Percentiles rank a stretch among this genome's conserved stretches.
Evolutionary conservation across 2,797 vertebrate genomes (phyloP).

Genomic region (Sebastiscus albofasciatus): DNA sequence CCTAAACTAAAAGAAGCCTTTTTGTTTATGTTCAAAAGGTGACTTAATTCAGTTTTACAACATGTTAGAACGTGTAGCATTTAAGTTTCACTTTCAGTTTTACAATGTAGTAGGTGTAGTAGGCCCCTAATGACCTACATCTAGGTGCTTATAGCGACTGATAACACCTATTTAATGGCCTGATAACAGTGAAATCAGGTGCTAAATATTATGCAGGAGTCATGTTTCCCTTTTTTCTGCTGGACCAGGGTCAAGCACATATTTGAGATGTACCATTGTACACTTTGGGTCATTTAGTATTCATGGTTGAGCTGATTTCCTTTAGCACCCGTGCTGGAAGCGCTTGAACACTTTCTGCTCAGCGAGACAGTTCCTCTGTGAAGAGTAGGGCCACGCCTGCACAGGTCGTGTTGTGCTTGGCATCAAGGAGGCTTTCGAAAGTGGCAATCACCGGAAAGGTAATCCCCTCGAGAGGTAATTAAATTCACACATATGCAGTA

Average conservation of each 20-base stretch:
- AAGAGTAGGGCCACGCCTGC: slow-evolving; percentile 51
- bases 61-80: too few relatives aligned
- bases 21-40: too few relatives aligned
- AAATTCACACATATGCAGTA: slow-evolving; percentile 42
- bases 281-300: slow-evolving; percentile 55
- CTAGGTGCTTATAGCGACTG: too few relatives aligned
- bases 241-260: slow-evolving; percentile 45
- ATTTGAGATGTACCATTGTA: slow-evolving; percentile 53
- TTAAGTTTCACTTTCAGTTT: too few relatives aligned
- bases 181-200: too few relatives aligned
- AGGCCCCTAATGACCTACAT: too few relatives aligned
- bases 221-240: slow-evolving; percentile 10
- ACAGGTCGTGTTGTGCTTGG: slow-evolving; percentile 50
- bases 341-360: slow-evolving; percentile 37
- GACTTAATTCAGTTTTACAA: too few relatives aligned
- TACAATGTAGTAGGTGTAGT: too few relatives aligned
- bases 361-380: not conserved
- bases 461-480: slow-evolving; percentile 68
- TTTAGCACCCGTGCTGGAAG: slow-evolving; percentile 49
- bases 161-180: too few relatives aligned
- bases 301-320: slow-evolving; percentile 57
- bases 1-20: too few relatives aligned
- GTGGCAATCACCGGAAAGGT: slow-evolving; percentile 38
- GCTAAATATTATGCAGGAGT: not conserved
- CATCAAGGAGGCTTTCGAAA: slow-evolving; percentile 55